Evolutionary conservation across 2,113 vertebrate species (phyloP), one percentile per base, ranked within the genome.

Genomic region (Thermophis baileyi): DNA sequence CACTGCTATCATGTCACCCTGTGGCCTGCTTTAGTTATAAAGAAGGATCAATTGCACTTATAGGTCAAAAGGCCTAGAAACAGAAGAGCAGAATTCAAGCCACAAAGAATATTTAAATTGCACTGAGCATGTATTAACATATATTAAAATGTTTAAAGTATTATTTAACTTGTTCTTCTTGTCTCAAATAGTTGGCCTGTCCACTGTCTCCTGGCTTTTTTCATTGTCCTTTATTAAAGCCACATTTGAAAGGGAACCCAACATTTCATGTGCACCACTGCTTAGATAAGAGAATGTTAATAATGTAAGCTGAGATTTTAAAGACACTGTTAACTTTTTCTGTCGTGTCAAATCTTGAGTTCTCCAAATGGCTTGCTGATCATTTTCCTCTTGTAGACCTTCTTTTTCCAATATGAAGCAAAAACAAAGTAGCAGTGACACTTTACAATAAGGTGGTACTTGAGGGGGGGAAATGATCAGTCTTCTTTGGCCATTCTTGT

Each of bases 51-150:
- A 27, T 35, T 60, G 44, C 9, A 49, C n/a, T 22, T 18, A 74
- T 50, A 57, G 22, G 24, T 60, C 35, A 69, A 8, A 44, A 44
- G 50, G 46, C 46, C 7, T 51, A 89, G 91, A 92, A 0, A 0
- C 51, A 55, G 40, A 46, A 2, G 81, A 91, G 94, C 63, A 95
- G 49, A 91, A 24, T 18, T 35, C 51, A 95, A 27, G 47, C 60
- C 35, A 88, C 0, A 0, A 35, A 27, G 93, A 93, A 93, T 50
- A 55, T 74, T 0, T 74, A 44, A 22, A n/a, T 7, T 55, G 87
- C 81, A 2, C 0, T 91, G 50, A 60, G 89, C 35, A 74, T 0
- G 2, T 3, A 44, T 22, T 44, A 81, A 44, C 74, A 44, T 24
- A 1, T 44, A 81, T 81, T 81, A 81, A 81, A 24, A 81, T 81